Evolutionary conservation across 1,140 invertebrate species (phyloP).

Genomic region (Chironomus tepperi): DNA sequence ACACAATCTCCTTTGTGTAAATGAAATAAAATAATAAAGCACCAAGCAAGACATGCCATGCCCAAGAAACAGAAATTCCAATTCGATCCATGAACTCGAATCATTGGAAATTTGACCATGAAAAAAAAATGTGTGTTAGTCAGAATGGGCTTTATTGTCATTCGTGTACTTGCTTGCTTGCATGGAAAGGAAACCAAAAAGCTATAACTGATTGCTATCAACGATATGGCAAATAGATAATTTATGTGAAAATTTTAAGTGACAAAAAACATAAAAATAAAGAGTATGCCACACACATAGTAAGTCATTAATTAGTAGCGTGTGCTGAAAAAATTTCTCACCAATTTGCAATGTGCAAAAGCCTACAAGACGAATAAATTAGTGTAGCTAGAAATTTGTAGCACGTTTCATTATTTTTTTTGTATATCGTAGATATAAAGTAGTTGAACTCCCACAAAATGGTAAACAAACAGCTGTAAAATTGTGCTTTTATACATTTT

Average conservation of each 20-base stretch:
- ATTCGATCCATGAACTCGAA: not conserved
- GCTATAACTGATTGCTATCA: not conserved
- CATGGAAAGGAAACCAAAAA: not conserved
- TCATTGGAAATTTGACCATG: not conserved
- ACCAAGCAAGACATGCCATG: not conserved
- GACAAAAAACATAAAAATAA: not conserved
- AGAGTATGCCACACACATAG: not conserved
- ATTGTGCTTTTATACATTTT: not conserved
- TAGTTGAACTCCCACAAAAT: not conserved
- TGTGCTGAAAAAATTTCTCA: not conserved
- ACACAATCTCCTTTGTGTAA: slow-evolving; percentile 4
- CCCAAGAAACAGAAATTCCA: not conserved
- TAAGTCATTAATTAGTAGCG: slow-evolving; percentile 1
- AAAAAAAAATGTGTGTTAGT: not conserved
- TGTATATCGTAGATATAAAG: not conserved
- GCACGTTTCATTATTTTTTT: not conserved
- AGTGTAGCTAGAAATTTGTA: not conserved
- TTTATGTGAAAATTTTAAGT: not conserved
- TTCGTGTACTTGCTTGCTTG: not conserved
- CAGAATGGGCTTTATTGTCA: not conserved
- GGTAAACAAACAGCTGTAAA: not conserved
- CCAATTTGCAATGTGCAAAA: not conserved
- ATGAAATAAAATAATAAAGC: not conserved
- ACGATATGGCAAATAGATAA: not conserved
- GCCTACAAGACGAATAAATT: not conserved